phyloP scores from a whole-genome alignment of 2,113 vertebrate species.

The Terrapene triunguis region DNA sequence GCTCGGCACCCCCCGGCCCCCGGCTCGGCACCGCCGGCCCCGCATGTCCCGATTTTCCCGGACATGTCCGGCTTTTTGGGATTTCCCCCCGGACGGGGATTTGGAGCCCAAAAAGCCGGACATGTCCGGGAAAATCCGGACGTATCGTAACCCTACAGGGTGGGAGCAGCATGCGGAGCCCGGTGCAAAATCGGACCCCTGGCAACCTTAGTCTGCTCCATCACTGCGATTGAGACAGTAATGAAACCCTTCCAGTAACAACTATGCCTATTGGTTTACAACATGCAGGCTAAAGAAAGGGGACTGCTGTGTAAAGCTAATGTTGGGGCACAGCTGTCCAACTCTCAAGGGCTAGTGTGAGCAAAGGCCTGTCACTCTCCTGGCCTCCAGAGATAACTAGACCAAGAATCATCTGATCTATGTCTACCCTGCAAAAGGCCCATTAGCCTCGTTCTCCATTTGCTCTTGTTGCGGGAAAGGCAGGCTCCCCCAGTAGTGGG shows the following conservation, averaged over 20 bases:
- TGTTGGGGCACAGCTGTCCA: accelerated
- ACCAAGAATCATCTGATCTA: accelerated
- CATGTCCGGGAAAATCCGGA: no score
- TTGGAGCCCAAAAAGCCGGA: no score
- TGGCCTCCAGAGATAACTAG: background rate
- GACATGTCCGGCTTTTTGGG: no score
- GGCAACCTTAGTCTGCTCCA: no score
- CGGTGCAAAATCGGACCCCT: no score
- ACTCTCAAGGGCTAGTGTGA: accelerated
- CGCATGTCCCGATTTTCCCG: no score
- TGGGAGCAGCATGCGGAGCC: no score
- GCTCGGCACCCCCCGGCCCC: no score
- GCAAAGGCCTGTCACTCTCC: background rate
- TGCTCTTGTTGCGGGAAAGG: accelerated
- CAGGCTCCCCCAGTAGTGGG: accelerated
- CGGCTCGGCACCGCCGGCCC: no score
- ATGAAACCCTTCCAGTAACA: background rate
- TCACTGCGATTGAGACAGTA: background rate
- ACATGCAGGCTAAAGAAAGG: background rate
- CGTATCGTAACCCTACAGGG: no score
- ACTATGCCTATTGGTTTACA: background rate
- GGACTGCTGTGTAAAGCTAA: background rate
- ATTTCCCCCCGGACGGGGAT: no score
- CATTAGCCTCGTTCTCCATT: accelerated
- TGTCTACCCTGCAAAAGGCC: background rate